These are phyloP conservation scores for Nowickia ferox DNA, from an alignment of 2,888 invertebrate species.

Conservation along the genomic window DNA sequence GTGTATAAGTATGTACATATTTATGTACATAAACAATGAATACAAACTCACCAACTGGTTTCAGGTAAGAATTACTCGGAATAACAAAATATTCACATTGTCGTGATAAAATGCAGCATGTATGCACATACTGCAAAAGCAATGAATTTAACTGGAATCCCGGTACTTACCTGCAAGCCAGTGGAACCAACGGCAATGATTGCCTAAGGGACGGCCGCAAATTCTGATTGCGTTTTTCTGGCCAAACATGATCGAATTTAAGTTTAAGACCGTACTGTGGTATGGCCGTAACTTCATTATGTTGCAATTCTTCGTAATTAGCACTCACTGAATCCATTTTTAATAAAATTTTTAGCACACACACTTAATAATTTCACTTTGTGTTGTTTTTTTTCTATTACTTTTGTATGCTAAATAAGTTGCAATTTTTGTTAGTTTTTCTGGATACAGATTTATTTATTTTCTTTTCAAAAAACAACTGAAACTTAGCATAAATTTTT, in stretches of 20 bases:
- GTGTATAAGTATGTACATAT: too few relatives aligned
- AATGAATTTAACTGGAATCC: background rate
- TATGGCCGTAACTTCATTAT: slow-evolving; percentile 81
- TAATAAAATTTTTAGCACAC: slow-evolving; percentile 6
- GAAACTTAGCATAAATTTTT: background rate
- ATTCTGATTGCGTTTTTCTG: slow-evolving; percentile 88
- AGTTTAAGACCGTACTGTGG: slow-evolving; percentile 89
- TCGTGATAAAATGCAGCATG: background rate
- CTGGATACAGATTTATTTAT: slow-evolving; percentile 20
- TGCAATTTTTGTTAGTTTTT: slow-evolving; percentile 47
- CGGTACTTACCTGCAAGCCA: slow-evolving; percentile 87
- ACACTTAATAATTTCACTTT: slow-evolving; percentile 2
- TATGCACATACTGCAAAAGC: too few relatives aligned
- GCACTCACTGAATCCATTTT: slow-evolving; percentile 79
- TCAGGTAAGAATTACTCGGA: background rate
- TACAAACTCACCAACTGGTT: slow-evolving; percentile 20
- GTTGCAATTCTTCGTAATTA: slow-evolving; percentile 78
- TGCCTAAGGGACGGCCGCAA: slow-evolving; percentile 87
- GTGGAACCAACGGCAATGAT: slow-evolving; percentile 88
- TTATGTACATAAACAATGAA: background rate
- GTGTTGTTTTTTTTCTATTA: slow-evolving; percentile 1
- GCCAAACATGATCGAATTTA: slow-evolving; percentile 89
- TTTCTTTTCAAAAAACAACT: background rate
- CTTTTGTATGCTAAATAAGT: slow-evolving; percentile 35
- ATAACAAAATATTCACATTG: background rate